Percentiles rank a stretch among this genome's conserved stretches.
Evolutionary conservation across 2,797 vertebrate genomes (phyloP).

Genomic region (Poecilia gillii): DNA sequence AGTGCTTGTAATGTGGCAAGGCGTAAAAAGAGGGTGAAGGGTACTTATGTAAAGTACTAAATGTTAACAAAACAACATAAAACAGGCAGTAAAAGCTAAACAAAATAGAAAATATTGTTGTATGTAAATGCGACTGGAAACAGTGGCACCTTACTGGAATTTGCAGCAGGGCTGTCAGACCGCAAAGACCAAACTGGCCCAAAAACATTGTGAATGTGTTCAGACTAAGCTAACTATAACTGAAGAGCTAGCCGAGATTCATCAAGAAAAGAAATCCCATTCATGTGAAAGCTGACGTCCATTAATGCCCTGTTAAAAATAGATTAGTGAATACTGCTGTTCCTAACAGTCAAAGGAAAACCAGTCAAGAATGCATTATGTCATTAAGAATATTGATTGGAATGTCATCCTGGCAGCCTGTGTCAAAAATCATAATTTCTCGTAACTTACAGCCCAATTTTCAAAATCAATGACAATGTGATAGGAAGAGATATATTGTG

Average conservation of each 20-base stretch:
- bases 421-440: conserved; percentile 54
- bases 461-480: conserved; percentile 16
- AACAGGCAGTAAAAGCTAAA: background rate
- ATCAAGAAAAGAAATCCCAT: background rate
- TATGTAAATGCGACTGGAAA: background rate
- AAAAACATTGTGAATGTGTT: background rate
- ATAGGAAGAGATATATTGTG: conserved; percentile 9
- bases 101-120: background rate
- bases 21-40: background rate
- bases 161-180: background rate
- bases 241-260: background rate
- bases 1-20: background rate
- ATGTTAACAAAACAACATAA: background rate
- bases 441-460: conserved; percentile 18
- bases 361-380: conserved; percentile 69
- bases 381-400: conserved; percentile 74
- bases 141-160: background rate
- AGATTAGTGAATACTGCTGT: conserved; percentile 47
- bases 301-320: conserved; percentile 57
- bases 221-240: background rate
- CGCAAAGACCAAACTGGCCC: background rate
- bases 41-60: background rate
- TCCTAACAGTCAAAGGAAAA: conserved; percentile 47
- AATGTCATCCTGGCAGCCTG: conserved; percentile 40
- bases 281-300: conserved; percentile 31